Evolutionary conservation across 2,888 invertebrate species (phyloP).

Genomic region (Mythimna impura): DNA sequence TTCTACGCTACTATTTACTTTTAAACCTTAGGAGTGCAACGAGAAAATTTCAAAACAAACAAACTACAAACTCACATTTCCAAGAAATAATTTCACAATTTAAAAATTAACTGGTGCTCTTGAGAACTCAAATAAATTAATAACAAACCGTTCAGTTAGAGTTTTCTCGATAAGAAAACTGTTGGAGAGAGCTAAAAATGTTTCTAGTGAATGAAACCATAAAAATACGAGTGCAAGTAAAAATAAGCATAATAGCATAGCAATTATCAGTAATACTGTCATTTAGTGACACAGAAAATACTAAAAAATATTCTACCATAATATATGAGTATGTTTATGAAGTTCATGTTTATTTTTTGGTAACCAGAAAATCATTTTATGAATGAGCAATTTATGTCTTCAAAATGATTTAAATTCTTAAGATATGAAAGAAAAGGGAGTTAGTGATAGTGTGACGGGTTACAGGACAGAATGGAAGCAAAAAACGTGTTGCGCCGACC

Average conservation of each 20-base stretch:
- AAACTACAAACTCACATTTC: too few species aligned
- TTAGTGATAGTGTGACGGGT: too few species aligned
- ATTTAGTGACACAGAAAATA: conserved; percentile 7
- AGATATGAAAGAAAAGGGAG: too few species aligned
- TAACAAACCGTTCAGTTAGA: conserved; percentile 7
- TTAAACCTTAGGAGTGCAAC: not conserved
- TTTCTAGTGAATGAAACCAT: conserved; percentile 33
- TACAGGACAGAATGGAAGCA: too few species aligned
- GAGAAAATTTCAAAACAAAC: conserved; percentile 18
- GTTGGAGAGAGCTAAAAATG: conserved; percentile 3
- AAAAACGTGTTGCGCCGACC: too few species aligned
- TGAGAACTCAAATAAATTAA: conserved; percentile 18
- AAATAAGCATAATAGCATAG: conserved; percentile 8
- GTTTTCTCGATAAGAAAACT: conserved; percentile 19
- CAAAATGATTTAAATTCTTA: too few species aligned
- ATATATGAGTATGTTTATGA: too few species aligned
- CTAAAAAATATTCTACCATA: not conserved
- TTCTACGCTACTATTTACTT: conserved; percentile 8
- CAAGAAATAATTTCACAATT: conserved; percentile 1
- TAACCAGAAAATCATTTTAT: too few species aligned
- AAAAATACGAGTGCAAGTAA: not conserved
- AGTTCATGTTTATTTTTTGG: too few species aligned
- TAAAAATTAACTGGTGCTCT: conserved; percentile 15
- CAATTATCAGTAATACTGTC: conserved; percentile 11
- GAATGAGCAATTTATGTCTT: too few species aligned